Evolutionary conservation across 2,113 vertebrate species (phyloP), one percentile per base, ranked within the genome.

Genomic region (Stigmatopora argus): DNA sequence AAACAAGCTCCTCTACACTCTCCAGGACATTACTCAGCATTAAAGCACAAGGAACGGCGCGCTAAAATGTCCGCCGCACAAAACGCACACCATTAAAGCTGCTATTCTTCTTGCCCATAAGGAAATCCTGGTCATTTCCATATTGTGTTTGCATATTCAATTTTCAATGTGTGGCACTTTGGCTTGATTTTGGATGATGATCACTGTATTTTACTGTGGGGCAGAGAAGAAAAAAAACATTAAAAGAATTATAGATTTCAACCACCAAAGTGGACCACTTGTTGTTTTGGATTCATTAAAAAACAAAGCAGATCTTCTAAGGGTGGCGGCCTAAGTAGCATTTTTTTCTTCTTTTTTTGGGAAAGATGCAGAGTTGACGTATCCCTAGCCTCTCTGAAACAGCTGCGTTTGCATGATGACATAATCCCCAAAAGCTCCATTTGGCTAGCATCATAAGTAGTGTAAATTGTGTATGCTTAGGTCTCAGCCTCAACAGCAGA

Each of bases 391-490:
- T 49, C 46, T 78, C 81, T 84, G 82, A 88, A 89, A 85, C 12
- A 71, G 77, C 80, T 74, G 69, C 23, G 71, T 68, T 85, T 72
- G 75, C 84, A 79, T 63, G 74, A 74, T 86, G 87, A 87, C 87
- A 83, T 89, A 90, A 90, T 90, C 86, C 89, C 77, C 81, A 87
- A 83, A 85, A 88, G 81, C 86, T 83, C 66, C 87, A 90, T 91
- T 89, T 85, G 82, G 89, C 79, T 87, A 88, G 89, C 87, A 89
- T 90, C 82, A 85, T 89, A 90, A 92, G 89, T 84, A 88, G 85
- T 74, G 83, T 87, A 87, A 84, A 87, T 88, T 80, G 78, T 80
- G 74, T 31, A 56, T 51, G 82, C 83, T 74, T 65, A 80, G 84
- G 88, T 90, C 89, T 89, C 87, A 86, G 84, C 87, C 82, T 89